A percentile compares a stretch with the other conserved stretches of the same genome.
Conservation (phyloP, 2,113 vertebrate genomes). For the Odontophorus gujanensis region DNA sequence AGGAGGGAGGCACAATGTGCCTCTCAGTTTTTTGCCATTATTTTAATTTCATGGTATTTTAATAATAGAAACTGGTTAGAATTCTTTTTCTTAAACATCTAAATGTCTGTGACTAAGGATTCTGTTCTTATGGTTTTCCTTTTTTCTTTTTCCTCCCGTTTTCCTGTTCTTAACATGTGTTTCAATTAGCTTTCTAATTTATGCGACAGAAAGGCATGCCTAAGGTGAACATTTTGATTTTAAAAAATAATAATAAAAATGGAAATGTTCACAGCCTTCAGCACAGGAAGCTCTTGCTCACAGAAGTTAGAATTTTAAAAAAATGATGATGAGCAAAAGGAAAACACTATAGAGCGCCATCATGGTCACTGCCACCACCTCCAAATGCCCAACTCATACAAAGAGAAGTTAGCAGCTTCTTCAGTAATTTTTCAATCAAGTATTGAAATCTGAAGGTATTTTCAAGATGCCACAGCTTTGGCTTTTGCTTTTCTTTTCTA, state of each 20-base stretch:
- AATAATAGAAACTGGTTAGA: conserved; percentile 37
- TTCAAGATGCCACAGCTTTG: neutral
- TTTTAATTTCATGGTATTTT: conserved; percentile 50
- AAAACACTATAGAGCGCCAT: neutral
- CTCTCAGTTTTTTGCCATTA: conserved; percentile 8
- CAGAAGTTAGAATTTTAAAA: conserved; percentile 29
- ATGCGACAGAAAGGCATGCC: neutral
- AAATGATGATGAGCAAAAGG: conserved; percentile 25
- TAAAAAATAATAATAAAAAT: neutral
- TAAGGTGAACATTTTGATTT: neutral
- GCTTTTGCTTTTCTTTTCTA: neutral
- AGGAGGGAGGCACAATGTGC: neutral
- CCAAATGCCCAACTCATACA: neutral
- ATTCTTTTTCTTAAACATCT: neutral
- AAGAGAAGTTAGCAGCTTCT: conserved; percentile 14
- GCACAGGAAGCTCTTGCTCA: neutral
- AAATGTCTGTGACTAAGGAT: neutral
- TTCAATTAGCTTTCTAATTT: conserved; percentile 13
- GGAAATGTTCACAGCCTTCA: conserved; percentile 27
- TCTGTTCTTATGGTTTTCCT: neutral
- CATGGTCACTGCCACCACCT: neutral
- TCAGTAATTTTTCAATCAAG: conserved; percentile 28
- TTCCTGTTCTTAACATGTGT: neutral
- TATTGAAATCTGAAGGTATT: neutral
- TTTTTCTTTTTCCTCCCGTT: neutral